Evolutionary conservation across 2,113 vertebrate genomes (phyloP).

Genomic region (Apteryx mantelli): DNA sequence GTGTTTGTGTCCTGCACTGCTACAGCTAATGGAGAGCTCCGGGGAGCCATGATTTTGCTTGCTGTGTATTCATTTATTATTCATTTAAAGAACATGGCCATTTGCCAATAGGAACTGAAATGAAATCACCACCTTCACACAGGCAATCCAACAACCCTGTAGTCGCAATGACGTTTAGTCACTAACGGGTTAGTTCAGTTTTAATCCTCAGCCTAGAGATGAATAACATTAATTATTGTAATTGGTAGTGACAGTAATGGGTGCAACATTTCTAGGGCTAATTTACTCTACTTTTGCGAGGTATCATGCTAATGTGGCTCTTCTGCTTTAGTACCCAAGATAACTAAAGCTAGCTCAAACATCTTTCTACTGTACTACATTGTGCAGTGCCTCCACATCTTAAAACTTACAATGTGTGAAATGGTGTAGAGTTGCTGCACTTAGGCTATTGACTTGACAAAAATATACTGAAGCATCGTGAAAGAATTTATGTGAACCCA

Average conservation of each 20-base stretch:
- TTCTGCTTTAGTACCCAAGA: slow-evolving; percentile 53
- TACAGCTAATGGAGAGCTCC: slow-evolving; percentile 38
- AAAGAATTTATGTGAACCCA: neutral
- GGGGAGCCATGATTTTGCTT: slow-evolving; percentile 51
- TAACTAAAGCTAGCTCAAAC: slow-evolving; percentile 40
- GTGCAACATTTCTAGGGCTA: slow-evolving; percentile 67
- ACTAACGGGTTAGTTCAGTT: slow-evolving; percentile 63
- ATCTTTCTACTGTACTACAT: neutral
- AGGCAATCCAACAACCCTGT: slow-evolving; percentile 48
- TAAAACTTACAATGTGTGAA: neutral
- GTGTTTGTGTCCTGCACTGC: neutral
- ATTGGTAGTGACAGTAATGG: slow-evolving; percentile 69
- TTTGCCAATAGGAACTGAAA: slow-evolving; percentile 62
- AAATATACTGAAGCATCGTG: neutral
- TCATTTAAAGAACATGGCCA: slow-evolving; percentile 58
- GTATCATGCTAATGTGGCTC: slow-evolving; percentile 55
- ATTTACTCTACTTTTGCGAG: slow-evolving; percentile 67
- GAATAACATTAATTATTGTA: slow-evolving; percentile 73
- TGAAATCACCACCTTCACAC: slow-evolving; percentile 57
- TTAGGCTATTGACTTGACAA: neutral
- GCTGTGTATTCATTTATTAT: slow-evolving; percentile 65
- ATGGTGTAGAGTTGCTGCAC: neutral
- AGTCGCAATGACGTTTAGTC: slow-evolving; percentile 59
- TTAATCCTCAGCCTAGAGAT: slow-evolving; percentile 65
- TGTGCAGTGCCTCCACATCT: neutral